Conservation (phyloP, 2,888 invertebrate genomes). For the Capitulum mitella region DNA sequence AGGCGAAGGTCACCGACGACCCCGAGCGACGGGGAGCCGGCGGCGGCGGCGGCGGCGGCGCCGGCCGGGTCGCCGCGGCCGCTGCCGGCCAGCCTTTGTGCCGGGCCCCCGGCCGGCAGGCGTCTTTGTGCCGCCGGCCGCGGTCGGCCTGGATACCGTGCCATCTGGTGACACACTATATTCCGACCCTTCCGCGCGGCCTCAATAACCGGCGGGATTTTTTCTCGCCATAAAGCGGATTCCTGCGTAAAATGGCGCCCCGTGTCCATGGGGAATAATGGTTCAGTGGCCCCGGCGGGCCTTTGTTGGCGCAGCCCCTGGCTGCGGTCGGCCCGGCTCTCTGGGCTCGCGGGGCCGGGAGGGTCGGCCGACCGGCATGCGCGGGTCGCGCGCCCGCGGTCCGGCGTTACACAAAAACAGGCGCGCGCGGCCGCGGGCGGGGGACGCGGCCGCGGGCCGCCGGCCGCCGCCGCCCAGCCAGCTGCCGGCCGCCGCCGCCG, state of each 20-base stretch:
- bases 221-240: slow-evolving; percentile 16
- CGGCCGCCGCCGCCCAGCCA: neutral
- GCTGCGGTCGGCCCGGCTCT: too few relatives aligned
- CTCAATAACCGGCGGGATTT: slow-evolving; percentile 9
- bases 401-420: too few relatives aligned
- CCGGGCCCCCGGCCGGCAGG: too few relatives aligned
- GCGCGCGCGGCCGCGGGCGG: neutral
- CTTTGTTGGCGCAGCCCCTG: neutral
- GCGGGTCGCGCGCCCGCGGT: too few relatives aligned
- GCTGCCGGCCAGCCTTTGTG: too few relatives aligned
- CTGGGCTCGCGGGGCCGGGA: too few relatives aligned
- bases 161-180: neutral
- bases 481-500: neutral
- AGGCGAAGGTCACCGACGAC: neutral
- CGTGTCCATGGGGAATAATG: neutral
- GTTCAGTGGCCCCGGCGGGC: neutral
- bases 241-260: slow-evolving; percentile 1
- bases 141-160: neutral
- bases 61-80: neutral
- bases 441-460: neutral
- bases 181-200: neutral
- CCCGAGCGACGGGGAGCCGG: too few relatives aligned
- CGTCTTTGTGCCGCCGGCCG: neutral
- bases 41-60: neutral
- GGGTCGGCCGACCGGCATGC: too few relatives aligned